A percentile compares a stretch with the other conserved stretches of the same genome.
These are phyloP conservation scores for Heliornis fulica DNA, from an alignment of 2,113 vertebrate genomes.

Conservation along the genomic window DNA sequence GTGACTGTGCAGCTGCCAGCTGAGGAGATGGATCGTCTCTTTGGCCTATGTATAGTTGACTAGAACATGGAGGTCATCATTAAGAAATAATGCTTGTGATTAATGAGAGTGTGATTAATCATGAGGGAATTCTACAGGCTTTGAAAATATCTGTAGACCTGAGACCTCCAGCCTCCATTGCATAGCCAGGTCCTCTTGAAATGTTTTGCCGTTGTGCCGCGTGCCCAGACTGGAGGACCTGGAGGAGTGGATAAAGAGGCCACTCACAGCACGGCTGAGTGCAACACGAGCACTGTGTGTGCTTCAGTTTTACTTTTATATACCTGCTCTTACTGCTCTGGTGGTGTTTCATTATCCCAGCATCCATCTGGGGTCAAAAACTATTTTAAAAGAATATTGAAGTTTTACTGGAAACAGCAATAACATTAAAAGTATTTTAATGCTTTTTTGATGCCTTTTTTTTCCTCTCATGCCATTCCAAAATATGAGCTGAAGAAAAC, in stretches of 20 bases:
- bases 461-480: not conserved
- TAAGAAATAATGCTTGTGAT: not conserved
- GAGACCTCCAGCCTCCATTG: not conserved
- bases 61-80: not conserved
- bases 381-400: not conserved
- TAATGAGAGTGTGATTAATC: not conserved
- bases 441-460: not conserved
- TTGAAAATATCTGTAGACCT: slow-evolving; percentile 3
- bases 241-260: not conserved
- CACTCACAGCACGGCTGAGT: not conserved
- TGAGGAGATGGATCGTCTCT: not conserved
- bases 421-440: not conserved
- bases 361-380: not conserved
- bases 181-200: not conserved
- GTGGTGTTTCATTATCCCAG: not conserved
- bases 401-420: not conserved
- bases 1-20: not conserved
- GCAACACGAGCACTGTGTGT: not conserved
- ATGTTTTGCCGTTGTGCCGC: not conserved
- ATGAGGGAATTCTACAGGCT: not conserved
- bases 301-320: not conserved
- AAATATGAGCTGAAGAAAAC: not conserved
- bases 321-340: not conserved
- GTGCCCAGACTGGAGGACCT: not conserved
- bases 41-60: not conserved